Conservation (phyloP, 2,797 vertebrate genomes). For the Syncerus caffer region DNA sequence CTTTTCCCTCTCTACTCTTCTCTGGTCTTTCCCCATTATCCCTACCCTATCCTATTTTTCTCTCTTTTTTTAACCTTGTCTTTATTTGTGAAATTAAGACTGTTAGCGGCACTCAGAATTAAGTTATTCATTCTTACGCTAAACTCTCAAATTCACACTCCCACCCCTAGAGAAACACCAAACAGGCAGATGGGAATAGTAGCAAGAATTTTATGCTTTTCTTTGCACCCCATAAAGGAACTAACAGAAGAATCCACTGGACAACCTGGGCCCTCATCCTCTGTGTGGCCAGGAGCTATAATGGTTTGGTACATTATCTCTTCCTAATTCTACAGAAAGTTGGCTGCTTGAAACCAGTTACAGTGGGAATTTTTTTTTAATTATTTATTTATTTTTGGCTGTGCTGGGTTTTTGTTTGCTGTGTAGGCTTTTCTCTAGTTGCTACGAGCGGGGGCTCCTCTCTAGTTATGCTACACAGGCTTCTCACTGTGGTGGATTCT, state of each 20-base stretch:
- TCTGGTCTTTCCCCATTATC: neutral
- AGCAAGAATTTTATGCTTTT: neutral
- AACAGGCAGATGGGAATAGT: neutral
- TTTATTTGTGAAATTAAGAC: slow-evolving; percentile 1
- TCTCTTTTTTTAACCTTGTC: neutral
- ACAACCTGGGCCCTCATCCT: neutral
- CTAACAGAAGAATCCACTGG: neutral
- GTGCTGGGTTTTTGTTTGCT: neutral
- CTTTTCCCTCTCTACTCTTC: neutral
- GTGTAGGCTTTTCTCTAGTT: neutral
- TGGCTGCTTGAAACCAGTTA: neutral
- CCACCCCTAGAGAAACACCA: neutral
- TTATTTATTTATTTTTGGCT: neutral
- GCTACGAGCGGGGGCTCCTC: neutral
- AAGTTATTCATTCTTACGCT: neutral
- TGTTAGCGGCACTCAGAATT: neutral
- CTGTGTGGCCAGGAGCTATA: neutral
- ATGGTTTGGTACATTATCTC: neutral
- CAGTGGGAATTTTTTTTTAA: neutral
- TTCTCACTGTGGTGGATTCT: neutral
- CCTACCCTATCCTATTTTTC: neutral
- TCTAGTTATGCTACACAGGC: fast-evolving
- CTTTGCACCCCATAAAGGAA: neutral
- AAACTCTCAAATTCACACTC: neutral
- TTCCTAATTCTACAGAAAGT: neutral